These are phyloP conservation scores for Laticauda colubrina DNA, from an alignment of 2,113 vertebrate species.

Conservation along the genomic window DNA sequence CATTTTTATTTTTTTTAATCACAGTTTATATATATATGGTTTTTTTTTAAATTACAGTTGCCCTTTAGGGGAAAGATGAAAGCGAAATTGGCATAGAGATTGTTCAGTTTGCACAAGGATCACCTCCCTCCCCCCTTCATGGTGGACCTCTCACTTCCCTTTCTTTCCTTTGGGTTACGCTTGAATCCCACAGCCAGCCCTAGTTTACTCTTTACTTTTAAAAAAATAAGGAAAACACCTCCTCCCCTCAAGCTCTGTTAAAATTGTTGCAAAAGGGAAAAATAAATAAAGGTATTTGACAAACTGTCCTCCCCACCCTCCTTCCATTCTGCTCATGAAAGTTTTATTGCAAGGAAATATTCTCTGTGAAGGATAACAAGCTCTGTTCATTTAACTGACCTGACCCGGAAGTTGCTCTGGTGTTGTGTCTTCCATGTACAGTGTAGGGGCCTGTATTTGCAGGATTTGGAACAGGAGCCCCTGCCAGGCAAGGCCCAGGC, in stretches of 20 bases:
- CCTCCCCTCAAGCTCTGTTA: not conserved
- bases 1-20: too few species aligned
- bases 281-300: not conserved
- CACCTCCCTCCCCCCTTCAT: fast-evolving
- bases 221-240: not conserved
- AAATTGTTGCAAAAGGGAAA: not conserved
- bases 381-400: not conserved
- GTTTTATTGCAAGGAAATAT: not conserved
- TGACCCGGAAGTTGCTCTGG: not conserved
- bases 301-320: not conserved
- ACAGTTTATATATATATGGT: too few species aligned
- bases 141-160: not conserved
- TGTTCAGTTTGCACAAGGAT: not conserved
- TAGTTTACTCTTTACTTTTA: not conserved
- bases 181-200: not conserved
- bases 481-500: not conserved
- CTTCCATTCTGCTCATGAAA: not conserved
- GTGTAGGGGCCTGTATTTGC: too few species aligned
- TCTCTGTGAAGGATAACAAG: not conserved
- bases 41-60: not conserved
- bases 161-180: not conserved
- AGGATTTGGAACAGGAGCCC: not conserved
- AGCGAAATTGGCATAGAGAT: not conserved
- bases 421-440: not conserved
- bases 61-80: not conserved